phyloP scores from a whole-genome alignment of 2,797 vertebrate genomes.

The Anas bernieri region DNA sequence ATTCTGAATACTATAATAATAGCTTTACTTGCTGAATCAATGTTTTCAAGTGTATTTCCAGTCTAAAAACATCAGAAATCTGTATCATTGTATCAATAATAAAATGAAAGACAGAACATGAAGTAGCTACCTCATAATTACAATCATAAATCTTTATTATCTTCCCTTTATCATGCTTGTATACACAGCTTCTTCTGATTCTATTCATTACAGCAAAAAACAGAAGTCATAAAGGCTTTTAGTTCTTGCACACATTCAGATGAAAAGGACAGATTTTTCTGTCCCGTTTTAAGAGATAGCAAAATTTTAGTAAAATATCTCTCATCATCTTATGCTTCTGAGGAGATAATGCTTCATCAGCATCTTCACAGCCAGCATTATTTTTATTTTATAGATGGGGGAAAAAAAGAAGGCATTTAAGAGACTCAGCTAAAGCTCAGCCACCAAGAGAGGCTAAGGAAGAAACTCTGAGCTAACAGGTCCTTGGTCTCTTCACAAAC shows the following conservation, averaged over 20 bases:
- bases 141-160: background rate
- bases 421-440: background rate
- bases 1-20: background rate
- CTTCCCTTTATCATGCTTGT: background rate
- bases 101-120: background rate
- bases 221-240: background rate
- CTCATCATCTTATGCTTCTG: background rate
- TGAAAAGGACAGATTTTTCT: slow-evolving; percentile 3
- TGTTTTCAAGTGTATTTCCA: background rate
- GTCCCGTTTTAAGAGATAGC: background rate
- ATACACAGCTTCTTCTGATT: slow-evolving; percentile 19
- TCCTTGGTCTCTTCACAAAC: background rate
- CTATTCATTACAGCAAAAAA: slow-evolving; percentile 7
- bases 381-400: background rate
- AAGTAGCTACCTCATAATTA: slow-evolving; percentile 43
- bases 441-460: background rate
- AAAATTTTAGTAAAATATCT: background rate
- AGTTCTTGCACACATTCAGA: background rate
- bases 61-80: background rate
- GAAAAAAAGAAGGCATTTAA: background rate
- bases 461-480: background rate
- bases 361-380: background rate
- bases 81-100: background rate
- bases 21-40: background rate
- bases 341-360: background rate